Percentiles rank a stretch among this genome's conserved stretches.
Conservation (phyloP, 2,113 vertebrate genomes). For the Limanda limanda region DNA sequence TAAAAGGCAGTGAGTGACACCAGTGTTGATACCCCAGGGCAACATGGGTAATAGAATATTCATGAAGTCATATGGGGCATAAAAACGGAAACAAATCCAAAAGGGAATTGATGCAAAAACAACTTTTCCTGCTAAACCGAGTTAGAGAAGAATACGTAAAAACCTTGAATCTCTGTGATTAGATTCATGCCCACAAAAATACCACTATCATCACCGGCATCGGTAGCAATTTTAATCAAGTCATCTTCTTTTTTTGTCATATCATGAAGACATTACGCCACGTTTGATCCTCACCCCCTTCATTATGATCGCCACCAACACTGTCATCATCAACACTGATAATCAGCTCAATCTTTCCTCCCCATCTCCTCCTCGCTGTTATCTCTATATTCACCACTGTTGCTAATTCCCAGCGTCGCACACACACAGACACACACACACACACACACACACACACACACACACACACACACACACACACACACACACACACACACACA, state of each 20-base stretch:
- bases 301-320: slow-evolving; percentile 75
- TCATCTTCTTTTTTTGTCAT: slow-evolving; percentile 64
- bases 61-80: slow-evolving; percentile 48
- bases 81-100: slow-evolving; percentile 20
- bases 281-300: slow-evolving; percentile 71
- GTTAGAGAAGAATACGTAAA: slow-evolving; percentile 40
- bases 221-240: slow-evolving; percentile 75
- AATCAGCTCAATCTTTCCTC: slow-evolving; percentile 64
- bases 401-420: slow-evolving; percentile 60
- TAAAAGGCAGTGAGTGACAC: slow-evolving; percentile 65
- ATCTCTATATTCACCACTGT: slow-evolving; percentile 65
- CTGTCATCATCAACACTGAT: slow-evolving; percentile 68
- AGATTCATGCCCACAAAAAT: slow-evolving; percentile 60
- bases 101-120: slow-evolving; percentile 44
- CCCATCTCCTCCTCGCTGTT: slow-evolving; percentile 34
- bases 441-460: background rate
- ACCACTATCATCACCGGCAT: slow-evolving; percentile 63
- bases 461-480: background rate
- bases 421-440: background rate
- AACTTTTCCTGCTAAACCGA: slow-evolving; percentile 20
- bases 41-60: slow-evolving; percentile 56
- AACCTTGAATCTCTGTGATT: slow-evolving; percentile 62
- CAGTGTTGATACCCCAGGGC: slow-evolving; percentile 60
- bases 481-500: background rate
- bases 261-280: slow-evolving; percentile 62